Base-by-base conservation (phyloP, 2,113 vertebrate species). In the Ellobius talpinus region DNA sequence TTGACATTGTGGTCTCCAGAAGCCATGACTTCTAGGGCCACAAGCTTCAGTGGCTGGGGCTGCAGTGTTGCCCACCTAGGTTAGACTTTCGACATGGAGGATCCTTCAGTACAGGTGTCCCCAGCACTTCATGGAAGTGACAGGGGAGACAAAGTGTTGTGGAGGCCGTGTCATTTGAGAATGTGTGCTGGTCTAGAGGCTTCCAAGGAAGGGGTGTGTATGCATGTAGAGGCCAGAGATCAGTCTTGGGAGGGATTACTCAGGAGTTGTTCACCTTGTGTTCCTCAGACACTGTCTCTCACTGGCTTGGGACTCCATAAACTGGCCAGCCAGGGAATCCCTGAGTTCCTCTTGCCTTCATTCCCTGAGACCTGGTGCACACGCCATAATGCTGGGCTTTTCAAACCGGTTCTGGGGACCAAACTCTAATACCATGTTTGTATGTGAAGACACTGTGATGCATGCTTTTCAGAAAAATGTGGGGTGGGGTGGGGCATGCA, bases 61-160 rank as follows among this genome's bases (percentile, higher is more conserved):
- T 1, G 21, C n/a, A 31, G 36, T 6, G 6, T 39, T 0, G 1
- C 39, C 31, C 45, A 1, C 61, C 65, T 6, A 14, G 36, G 29
- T 68, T n/a, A 52, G 91, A 74, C 68, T 76, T 7, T 0, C 7
- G 39, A 39, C 19, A 42, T 13, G 52, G 36, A 76, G 47, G 29
- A 42, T 33, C 55, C 33, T 87, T 23, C 10, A 3, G 31, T 31
- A n/a, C 72, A 70, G 31, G 42, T 7, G 55, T n/a, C 21, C 52
- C 47, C 91, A 42, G n/a, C 42, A 58, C 63, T 92, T 2, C 61
- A 47, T 55, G 70, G 66, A 68, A 39, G 36, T 1, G 55, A 31
- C 29, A 31, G 6, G 24, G 23, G 39, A 66, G 65, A 31, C 10
- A 7, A 12, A 19, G 1, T 16, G 66, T 61, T 14, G 0, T 11